Evolutionary conservation across 2,113 vertebrate genomes (phyloP).

Genomic region (Pan troglodytes): DNA sequence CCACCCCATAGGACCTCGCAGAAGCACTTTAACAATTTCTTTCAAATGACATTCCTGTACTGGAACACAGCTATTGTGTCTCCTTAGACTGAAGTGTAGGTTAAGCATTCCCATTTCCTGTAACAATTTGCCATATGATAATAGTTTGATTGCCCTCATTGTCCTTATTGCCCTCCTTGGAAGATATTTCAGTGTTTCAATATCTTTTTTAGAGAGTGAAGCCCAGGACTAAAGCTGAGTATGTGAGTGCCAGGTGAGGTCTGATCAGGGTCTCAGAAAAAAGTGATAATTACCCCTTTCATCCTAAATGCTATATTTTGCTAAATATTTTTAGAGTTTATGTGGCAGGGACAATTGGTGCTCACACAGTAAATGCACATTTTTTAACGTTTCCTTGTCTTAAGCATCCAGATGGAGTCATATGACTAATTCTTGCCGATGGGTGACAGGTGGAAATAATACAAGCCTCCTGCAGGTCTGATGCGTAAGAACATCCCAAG

Average conservation of each 20-base stretch:
- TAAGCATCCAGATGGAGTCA: not conserved
- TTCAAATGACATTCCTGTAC: constrained; percentile 49
- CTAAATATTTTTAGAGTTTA: not conserved
- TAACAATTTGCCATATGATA: not conserved
- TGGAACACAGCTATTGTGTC: constrained; percentile 16
- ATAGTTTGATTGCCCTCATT: not conserved
- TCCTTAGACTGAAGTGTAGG: constrained; percentile 2
- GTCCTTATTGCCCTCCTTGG: not conserved
- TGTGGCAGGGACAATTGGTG: not conserved
- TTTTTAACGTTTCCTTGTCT: not conserved
- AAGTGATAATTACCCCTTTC: not conserved
- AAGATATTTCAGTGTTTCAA: constrained; percentile 17
- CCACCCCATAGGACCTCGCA: not conserved
- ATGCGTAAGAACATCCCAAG: not conserved
- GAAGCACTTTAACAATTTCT: constrained; percentile 35
- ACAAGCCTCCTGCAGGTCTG: not conserved
- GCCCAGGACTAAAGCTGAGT: not conserved
- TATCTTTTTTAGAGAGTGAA: not conserved
- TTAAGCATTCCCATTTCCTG: constrained; percentile 8
- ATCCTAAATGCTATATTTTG: not conserved
- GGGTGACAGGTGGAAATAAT: not conserved
- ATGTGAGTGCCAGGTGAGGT: not conserved
- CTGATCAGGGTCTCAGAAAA: not conserved
- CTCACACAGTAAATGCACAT: not conserved
- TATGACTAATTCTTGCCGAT: not conserved